Base-by-base conservation (phyloP, 2,888 invertebrate species). In the Phyto melanocephala region DNA sequence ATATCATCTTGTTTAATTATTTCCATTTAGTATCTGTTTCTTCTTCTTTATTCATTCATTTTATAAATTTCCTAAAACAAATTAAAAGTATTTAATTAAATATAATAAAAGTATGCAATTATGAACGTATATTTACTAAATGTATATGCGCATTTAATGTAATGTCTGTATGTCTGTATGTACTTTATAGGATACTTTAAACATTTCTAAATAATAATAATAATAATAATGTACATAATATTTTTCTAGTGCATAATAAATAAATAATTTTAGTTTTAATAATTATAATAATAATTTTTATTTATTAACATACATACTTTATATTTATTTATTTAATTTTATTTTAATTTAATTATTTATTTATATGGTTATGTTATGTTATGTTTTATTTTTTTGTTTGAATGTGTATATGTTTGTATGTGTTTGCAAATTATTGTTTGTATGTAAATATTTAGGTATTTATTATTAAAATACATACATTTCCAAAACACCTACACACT, bases 201-300 rank as follows among this genome's bases (percentile, higher is more conserved):
- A 70, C 68, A 52, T 76, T 62, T 70, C 50, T 56, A 80, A 70
- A 42, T 52, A 50, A 63, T 74, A 45, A 20, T 47, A 54, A 56
- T 11, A 13, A 35, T 33, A 42, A 37, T 52, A 76, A 83, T 83
- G 47, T 76, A 79, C 76, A 82, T 68, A 81, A 71, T 76, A n/a
- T 83, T 75, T 50, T 80, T 60, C 70, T 76, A 80, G 80, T 83
- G 75, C 80, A 80, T 76, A 80, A 71, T 79, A 65, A 74, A 68
- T 78, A 40, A 70, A 60, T 77, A 45, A 45, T 24, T 70, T 68
- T 35, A 63, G 8, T 79, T 67, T 58, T 74, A 37, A 52, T 72
- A 72, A 63, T 67, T 70, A 35, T 68, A 52, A 22, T 35, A 22
- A 54, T 45, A 24, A 11, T 54, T n/a, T 20, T 47, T 68, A 52